phyloP scores from a whole-genome alignment of 2,888 invertebrate species.

The Hydropsyche betteni region DNA sequence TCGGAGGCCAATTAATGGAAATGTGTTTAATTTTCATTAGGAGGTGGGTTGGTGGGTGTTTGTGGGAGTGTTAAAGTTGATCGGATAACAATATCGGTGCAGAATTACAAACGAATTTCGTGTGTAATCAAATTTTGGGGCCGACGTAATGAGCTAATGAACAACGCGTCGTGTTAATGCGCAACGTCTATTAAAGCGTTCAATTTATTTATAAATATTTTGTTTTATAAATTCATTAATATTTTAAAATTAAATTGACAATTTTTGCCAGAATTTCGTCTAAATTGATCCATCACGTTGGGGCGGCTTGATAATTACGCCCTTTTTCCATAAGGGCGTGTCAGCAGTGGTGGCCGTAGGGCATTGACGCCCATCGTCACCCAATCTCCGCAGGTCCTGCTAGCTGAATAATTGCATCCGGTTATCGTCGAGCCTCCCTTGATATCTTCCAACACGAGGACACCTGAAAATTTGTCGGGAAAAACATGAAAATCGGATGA shows the following conservation, averaged over 20 bases:
- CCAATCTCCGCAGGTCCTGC: conserved; percentile 41
- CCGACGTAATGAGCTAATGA: conserved; percentile 1
- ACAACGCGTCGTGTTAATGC: too few species aligned
- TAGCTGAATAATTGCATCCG: conserved; percentile 39
- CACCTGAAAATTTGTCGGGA: conserved; percentile 7
- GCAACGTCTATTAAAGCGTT: too few species aligned
- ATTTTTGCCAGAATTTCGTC: too few species aligned
- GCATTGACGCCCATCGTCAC: conserved; percentile 32
- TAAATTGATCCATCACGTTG: not conserved
- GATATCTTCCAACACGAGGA: not conserved
- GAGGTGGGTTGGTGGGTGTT: not conserved
- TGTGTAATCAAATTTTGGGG: not conserved
- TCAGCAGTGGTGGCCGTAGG: conserved; percentile 40
- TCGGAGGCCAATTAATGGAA: not conserved
- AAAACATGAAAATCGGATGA: too few species aligned
- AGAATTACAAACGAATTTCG: conserved; percentile 1
- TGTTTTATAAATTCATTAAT: too few species aligned
- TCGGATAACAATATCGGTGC: conserved; percentile 7
- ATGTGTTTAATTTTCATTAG: conserved; percentile 23
- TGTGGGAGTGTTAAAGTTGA: conserved; percentile 9
- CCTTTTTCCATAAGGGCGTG: conserved; percentile 37
- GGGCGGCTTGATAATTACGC: not conserved
- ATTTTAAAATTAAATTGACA: too few species aligned
- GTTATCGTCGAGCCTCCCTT: conserved; percentile 9
- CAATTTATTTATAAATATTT: too few species aligned